phyloP scores from a whole-genome alignment of 2,113 vertebrate genomes.

The Cranoglanis bouderius region DNA sequence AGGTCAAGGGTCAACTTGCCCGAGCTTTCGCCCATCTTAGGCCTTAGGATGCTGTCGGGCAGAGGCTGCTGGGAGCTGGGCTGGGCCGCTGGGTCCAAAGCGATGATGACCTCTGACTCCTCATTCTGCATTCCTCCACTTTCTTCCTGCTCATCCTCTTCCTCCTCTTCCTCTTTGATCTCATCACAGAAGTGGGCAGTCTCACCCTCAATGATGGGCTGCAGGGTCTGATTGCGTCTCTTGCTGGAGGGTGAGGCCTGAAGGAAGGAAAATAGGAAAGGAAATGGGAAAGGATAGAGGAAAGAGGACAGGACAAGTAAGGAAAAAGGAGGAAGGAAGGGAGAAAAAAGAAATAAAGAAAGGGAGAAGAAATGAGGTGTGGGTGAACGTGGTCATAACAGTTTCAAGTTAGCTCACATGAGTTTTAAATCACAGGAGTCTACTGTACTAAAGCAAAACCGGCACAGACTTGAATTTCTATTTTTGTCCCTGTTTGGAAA shows the following conservation, averaged over 20 bases:
- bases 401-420: neutral
- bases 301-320: neutral
- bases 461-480: neutral
- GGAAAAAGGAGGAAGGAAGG: neutral
- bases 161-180: conserved; percentile 81
- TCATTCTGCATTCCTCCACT: conserved; percentile 55
- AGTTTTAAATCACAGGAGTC: neutral
- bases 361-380: neutral
- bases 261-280: neutral
- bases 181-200: conserved; percentile 97
- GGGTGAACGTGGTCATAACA: neutral
- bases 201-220: conserved; percentile 97
- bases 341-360: neutral
- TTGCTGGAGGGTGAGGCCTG: conserved; percentile 94
- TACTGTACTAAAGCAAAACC: neutral
- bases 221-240: conserved; percentile 87
- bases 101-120: conserved; percentile 81
- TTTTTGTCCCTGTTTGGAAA: neutral
- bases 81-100: conserved; percentile 77
- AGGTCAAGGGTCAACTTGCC: conserved; percentile 88
- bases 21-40: conserved; percentile 81
- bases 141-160: conserved; percentile 57
- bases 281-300: neutral
- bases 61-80: conserved; percentile 65
- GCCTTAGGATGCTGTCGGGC: conserved; percentile 74